Conservation (phyloP, 2,113 vertebrate species). For the Aramus guarauna region DNA sequence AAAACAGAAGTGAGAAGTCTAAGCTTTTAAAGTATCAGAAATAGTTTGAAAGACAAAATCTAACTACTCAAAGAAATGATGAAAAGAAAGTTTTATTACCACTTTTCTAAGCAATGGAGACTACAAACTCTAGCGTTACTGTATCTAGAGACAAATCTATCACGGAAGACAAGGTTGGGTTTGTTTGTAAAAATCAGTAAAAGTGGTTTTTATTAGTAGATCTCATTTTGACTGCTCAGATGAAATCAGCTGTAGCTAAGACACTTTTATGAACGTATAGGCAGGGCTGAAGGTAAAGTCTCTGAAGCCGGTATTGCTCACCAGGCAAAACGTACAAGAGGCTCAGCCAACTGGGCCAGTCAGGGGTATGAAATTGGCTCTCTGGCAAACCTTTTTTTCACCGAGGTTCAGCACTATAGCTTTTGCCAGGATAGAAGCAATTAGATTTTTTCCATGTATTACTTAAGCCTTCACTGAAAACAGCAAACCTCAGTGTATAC, state of each 20-base stretch:
- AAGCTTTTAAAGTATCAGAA: background rate
- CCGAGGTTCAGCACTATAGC: background rate
- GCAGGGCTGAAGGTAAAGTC: background rate
- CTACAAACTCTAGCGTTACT: background rate
- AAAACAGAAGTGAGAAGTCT: background rate
- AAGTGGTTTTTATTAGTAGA: background rate
- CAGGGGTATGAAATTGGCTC: background rate
- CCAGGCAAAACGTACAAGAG: background rate
- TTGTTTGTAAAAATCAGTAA: background rate
- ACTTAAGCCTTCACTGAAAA: background rate
- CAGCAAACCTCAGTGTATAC: background rate
- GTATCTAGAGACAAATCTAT: background rate
- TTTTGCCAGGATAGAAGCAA: background rate
- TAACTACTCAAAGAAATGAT: background rate
- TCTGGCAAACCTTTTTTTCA: background rate
- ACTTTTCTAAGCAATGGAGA: background rate
- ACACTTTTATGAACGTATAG: rapidly evolving
- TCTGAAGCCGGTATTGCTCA: background rate
- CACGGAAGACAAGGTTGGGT: background rate
- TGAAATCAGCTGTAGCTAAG: background rate
- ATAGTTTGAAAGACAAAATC: background rate
- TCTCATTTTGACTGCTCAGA: background rate
- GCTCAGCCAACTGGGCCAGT: background rate
- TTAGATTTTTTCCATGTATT: background rate
- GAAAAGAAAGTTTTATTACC: background rate